These are phyloP conservation scores for Danio tinwini DNA, from an alignment of 2,797 vertebrate genomes.

Conservation along the genomic window DNA sequence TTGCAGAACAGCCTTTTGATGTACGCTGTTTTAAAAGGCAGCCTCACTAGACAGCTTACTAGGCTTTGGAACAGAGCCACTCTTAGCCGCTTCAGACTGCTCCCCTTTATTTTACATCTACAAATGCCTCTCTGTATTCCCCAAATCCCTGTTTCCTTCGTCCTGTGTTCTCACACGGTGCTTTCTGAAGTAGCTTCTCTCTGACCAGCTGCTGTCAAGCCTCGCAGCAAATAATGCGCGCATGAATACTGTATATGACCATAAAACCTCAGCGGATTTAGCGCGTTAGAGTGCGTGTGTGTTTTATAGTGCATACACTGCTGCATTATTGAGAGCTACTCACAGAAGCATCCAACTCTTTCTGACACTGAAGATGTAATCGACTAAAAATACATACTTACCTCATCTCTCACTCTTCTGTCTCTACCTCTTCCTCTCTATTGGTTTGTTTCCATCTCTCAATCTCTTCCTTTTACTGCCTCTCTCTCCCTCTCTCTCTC, in stretches of 20 bases:
- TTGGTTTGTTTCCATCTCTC: not conserved
- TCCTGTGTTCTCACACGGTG: constrained; percentile 36
- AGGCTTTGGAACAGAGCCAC: constrained; percentile 23
- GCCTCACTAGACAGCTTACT: constrained; percentile 7
- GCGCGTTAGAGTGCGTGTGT: constrained; percentile 28
- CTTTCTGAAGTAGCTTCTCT: constrained; percentile 27
- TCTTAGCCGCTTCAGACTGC: constrained; percentile 8
- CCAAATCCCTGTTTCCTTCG: constrained; percentile 21
- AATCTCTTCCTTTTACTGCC: not conserved
- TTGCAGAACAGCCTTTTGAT: not conserved
- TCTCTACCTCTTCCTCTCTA: constrained; percentile 13
- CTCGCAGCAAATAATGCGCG: constrained; percentile 38
- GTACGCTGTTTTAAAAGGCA: constrained; percentile 7
- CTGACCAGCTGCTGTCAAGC: constrained; percentile 32
- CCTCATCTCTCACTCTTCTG: constrained; percentile 48
- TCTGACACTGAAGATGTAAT: constrained; percentile 56
- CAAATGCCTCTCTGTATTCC: constrained; percentile 39
- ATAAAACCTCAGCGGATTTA: constrained; percentile 53
- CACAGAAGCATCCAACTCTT: constrained; percentile 57
- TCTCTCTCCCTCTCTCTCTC: constrained; percentile 11
- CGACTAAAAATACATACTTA: constrained; percentile 62
- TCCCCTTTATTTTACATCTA: constrained; percentile 13
- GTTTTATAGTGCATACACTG: constrained; percentile 58
- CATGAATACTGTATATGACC: constrained; percentile 49
- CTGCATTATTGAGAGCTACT: constrained; percentile 63